These are phyloP conservation scores for Leiothrix lutea DNA, from an alignment of 2,113 vertebrate genomes.

Conservation along the genomic window DNA sequence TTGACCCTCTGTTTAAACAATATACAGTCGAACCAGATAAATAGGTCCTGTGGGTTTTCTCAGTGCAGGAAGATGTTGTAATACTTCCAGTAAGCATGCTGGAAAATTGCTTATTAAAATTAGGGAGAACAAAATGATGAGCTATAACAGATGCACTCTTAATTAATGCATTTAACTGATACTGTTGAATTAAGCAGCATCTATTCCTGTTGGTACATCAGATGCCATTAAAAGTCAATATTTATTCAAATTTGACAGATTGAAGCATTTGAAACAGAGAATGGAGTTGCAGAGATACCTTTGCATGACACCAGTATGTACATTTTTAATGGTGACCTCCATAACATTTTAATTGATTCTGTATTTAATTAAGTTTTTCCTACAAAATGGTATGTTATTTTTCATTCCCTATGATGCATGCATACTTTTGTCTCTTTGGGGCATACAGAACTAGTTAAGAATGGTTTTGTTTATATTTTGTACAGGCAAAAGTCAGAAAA, in stretches of 20 bases:
- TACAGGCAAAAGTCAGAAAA: constrained; percentile 41
- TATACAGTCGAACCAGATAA: background rate
- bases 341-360: background rate
- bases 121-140: background rate
- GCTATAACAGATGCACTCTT: background rate
- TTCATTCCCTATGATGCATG: background rate
- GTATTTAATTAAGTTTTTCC: background rate
- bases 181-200: background rate
- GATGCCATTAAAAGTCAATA: background rate
- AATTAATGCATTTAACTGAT: background rate
- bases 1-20: background rate
- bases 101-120: constrained; percentile 22
- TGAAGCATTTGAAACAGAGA: background rate
- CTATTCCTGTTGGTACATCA: background rate
- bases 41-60: constrained; percentile 30
- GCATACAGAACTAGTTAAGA: background rate
- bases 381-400: background rate
- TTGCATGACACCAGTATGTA: background rate
- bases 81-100: constrained; percentile 40
- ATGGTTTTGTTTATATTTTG: background rate
- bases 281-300: background rate
- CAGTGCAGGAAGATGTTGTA: background rate
- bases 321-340: background rate
- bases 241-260: background rate
- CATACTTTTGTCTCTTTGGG: background rate